Evolutionary conservation across 2,888 invertebrate species (phyloP), one percentile per base, ranked within the genome.

Genomic region (Heliconius ismenius): DNA sequence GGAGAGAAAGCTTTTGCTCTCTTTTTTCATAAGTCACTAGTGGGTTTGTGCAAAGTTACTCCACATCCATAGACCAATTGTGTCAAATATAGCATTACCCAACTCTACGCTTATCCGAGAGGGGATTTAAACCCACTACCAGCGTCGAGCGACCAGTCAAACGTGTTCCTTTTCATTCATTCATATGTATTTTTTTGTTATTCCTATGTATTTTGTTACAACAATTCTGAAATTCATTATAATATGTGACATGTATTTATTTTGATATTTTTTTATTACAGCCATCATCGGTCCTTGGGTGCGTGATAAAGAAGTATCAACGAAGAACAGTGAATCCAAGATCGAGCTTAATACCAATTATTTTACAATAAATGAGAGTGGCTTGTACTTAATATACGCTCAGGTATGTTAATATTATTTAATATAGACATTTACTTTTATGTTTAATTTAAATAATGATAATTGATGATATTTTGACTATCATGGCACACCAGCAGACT

Each of bases 281-380:
- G 93, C 84, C 24, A 81, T 87, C 39, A 87, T 93, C 32, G 92
- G 93, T 21, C 93, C 93, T 0, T 94, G 93, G 93, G 83, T 85
- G 9, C 90, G 89, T 0, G 93, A 94, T 83, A 74, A 77, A 24
- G 87, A 89, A 4, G 87, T 92, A 0, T 93, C 93, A 0, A 87
- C 93, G 0, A 90, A 90, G 76, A 85, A 84, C 82, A 93, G 92
- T 83, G 88, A 87, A 24, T 83, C 84, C 49, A 89, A 88, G 78
- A 89, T 93, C 36, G 88, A 90, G 75, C 86, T 93, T 10, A 83
- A 86, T 76, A 81, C 79, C 15, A 86, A 90, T 79, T 86, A 87
- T 80, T 84, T 93, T 78, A 87, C 86, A 10, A 83, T 94, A 73
- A 88, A 92, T 68, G 92, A 93, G 79, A 83, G 85, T 18, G 93